phyloP scores from a whole-genome alignment of 2,888 invertebrate species.

The Tiliacea aurago region DNA sequence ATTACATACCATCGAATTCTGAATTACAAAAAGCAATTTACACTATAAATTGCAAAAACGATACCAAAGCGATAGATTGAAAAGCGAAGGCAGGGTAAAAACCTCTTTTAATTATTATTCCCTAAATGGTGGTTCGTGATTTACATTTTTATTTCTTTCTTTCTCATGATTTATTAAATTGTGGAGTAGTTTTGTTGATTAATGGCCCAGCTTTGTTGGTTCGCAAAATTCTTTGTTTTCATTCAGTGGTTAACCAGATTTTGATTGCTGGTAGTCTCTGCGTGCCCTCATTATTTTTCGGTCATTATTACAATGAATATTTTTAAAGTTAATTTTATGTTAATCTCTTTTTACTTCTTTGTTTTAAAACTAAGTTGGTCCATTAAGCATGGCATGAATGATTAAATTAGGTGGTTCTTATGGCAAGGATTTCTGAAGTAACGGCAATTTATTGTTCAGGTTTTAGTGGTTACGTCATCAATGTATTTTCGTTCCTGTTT shows the following conservation, averaged over 20 bases:
- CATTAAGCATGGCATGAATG: slow-evolving; percentile 34
- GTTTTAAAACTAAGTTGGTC: slow-evolving; percentile 26
- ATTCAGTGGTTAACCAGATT: slow-evolving; percentile 37
- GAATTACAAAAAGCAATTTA: slow-evolving; percentile 36
- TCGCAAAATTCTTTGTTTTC: slow-evolving; percentile 46
- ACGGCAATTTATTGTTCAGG: slow-evolving; percentile 12
- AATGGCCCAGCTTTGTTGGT: slow-evolving; percentile 52
- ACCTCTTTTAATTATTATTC: slow-evolving; percentile 59
- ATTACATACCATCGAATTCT: slow-evolving; percentile 19
- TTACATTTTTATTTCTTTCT: slow-evolving; percentile 54
- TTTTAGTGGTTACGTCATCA: not conserved
- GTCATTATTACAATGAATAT: slow-evolving; percentile 36
- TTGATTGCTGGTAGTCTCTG: slow-evolving; percentile 27
- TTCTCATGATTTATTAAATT: slow-evolving; percentile 59
- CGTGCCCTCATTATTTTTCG: slow-evolving; percentile 36
- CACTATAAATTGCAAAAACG: slow-evolving; percentile 32
- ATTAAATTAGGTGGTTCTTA: slow-evolving; percentile 13
- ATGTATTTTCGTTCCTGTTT: not conserved
- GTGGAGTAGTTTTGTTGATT: slow-evolving; percentile 62
- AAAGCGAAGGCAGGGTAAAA: slow-evolving; percentile 25
- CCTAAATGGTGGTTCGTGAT: slow-evolving; percentile 49
- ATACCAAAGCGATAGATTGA: slow-evolving; percentile 37
- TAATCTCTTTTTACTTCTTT: slow-evolving; percentile 41
- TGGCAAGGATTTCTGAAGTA: slow-evolving; percentile 13
- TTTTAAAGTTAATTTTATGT: slow-evolving; percentile 45